These are phyloP conservation scores for Lynx canadensis DNA, from an alignment of 2,113 vertebrate genomes.

Conservation along the genomic window DNA sequence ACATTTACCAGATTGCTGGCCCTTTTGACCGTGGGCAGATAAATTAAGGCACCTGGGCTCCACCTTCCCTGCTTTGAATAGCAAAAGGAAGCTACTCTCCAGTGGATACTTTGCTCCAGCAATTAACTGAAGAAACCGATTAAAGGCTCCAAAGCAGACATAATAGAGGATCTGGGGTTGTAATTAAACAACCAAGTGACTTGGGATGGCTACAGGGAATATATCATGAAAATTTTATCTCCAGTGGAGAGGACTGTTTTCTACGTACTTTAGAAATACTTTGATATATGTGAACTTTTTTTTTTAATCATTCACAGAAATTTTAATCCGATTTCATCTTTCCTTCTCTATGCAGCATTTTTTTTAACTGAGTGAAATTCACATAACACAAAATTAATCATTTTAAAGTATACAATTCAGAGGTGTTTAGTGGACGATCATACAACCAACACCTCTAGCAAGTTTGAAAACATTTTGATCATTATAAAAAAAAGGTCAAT, in stretches of 20 bases:
- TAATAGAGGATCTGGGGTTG: constrained; percentile 34
- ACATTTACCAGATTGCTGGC: constrained; percentile 28
- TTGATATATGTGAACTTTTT: background rate
- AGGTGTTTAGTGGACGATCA: background rate
- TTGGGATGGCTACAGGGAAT: background rate
- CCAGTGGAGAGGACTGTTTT: background rate
- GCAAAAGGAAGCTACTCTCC: constrained; percentile 28
- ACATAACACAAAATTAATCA: background rate
- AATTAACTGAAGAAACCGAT: constrained; percentile 45
- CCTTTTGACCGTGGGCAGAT: constrained; percentile 22
- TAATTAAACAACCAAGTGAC: constrained; percentile 30
- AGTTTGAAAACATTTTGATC: background rate
- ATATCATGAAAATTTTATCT: background rate
- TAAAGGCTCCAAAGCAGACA: background rate
- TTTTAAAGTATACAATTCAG: background rate
- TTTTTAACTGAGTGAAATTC: background rate
- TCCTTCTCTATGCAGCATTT: background rate
- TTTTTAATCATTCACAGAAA: background rate
- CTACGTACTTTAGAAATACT: background rate
- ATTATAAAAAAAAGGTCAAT: background rate
- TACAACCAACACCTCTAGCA: background rate
- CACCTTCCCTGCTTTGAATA: constrained; percentile 28
- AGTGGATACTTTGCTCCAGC: background rate
- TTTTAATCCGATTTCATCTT: background rate
- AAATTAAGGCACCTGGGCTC: constrained; percentile 66